Base-by-base conservation (phyloP, 1,140 invertebrate genomes). In the Rhopalosiphum maidis region DNA sequence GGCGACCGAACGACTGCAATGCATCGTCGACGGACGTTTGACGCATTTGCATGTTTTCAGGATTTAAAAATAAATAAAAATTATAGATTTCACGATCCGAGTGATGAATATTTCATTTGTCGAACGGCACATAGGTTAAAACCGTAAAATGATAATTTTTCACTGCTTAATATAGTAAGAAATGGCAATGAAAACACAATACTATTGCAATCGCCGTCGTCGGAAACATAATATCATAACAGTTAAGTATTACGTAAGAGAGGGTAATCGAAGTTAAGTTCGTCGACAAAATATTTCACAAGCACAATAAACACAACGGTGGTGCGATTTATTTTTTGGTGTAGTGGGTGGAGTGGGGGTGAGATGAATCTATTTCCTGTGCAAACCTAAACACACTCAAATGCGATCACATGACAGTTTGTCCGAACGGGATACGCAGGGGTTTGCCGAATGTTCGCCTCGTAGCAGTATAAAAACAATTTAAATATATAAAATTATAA, bases 331-430 rank as follows among this genome's bases (percentile, higher is more conserved):
- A 21, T 35, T 35, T 25, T n/a, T 30, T 37, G n/a, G 21, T 89
- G 15, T n/a, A 46, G 30, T 22, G 11, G 46, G 85, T 0, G n/a
- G 3, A 4, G 46, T 54, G 9, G 22, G 5, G 41, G 30, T 46
- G 68, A 82, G 9, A 18, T 5, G 77, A 92, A 83, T 83, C n/a
- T 51, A 92, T 92, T 92, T 92, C 91, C 91, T 92, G 91, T 92
- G 91, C 91, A 85, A 25, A 83, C 91, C 91, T 92, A 83, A 92
- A 54, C 46, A 92, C 91, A 92, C 91, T 92, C 91, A 51, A 92
- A 92, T 51, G 77, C 46, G 91, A 85, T 88, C 88, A 55, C 35
- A 25, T 37, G 21, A 89, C 88, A 25, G 35, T 89, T 89, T 55
- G 35, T 55, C 51, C n/a, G 35, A 35, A 55, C 43, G 46, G 88